Evolutionary conservation across 1,140 invertebrate genomes (phyloP), one percentile per base, ranked within the genome.

Genomic region (Trachelipus rathkii): DNA sequence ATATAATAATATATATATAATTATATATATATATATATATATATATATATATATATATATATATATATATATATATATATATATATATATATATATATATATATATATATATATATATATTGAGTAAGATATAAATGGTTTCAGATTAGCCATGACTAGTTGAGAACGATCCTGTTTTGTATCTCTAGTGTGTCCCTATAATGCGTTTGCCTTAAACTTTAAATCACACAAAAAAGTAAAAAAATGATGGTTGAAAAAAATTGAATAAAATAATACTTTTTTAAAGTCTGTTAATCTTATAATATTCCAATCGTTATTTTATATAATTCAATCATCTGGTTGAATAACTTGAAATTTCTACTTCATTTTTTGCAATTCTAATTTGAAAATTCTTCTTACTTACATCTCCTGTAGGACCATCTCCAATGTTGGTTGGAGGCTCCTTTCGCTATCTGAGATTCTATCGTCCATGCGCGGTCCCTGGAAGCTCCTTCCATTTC

Each of bases 331-430:
- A 45, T 7, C 21, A 53, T n/a, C 23, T 23, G n/a, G 44, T 43
- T 43, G 24, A 46, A 24, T 23, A 19, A 23, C 19, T 15, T 13
- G 60, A 50, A 66, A 9, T 2, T 43, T 5, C 50, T 70, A 0
- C 13, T 72, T 23, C 50, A 53, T 50, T 13, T 13, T 71, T 43
- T 53, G 10, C 5, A 44, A 15, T 33, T 23, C 60, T 10, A 11
- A n/a, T 23, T 24, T 24, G 0, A 23, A 77, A 11, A 43, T 10
- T 21, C 3, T n/a, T 13, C 15, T 46, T 44, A 60, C 79, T 78
- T 53, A 81, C 79, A 81, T 45, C 71, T 44, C 53, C 79, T 78
- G 69, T 78, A 81, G 10, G 79, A 81, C 74, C 77, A 81, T 21
- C 79, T 71, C 79, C 79, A 78, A 77, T 78, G 77, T 44, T 78